These are phyloP conservation scores for Epizoanthus ramosus DNA, from an alignment of 92 coral and sea anemone genomes.

Conservation along the genomic window DNA sequence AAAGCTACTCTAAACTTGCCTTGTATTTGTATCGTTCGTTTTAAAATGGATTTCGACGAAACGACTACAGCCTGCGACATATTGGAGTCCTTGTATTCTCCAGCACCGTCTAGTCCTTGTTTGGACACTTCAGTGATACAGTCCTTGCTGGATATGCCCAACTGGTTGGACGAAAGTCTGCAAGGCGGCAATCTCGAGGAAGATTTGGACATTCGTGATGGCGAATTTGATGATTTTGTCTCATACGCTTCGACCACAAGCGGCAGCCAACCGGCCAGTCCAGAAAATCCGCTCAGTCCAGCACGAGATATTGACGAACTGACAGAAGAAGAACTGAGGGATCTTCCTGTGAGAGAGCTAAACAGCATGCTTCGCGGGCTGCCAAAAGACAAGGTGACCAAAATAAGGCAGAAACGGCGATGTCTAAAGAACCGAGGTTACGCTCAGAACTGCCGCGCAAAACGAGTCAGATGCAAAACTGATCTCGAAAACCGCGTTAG, in stretches of 20 bases:
- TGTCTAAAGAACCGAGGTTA: constrained; percentile 75
- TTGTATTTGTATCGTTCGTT: neutral
- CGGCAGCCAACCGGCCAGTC: neutral
- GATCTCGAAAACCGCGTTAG: constrained; percentile 46
- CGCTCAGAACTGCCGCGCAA: constrained; percentile 68
- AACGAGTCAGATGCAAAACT: constrained; percentile 43
- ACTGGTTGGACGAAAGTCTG: neutral
- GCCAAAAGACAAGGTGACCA: constrained; percentile 45
- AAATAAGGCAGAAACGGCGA: constrained; percentile 59
- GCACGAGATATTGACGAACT: constrained; percentile 11
- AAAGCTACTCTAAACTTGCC: neutral
- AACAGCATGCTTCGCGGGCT: constrained; percentile 52
- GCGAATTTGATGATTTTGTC: neutral
- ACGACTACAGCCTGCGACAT: neutral
- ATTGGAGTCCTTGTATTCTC: constrained; percentile 4
- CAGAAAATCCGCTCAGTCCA: constrained; percentile 27
- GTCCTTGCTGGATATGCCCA: neutral
- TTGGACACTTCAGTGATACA: neutral
- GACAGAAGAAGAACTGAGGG: constrained; percentile 56
- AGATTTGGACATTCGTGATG: neutral
- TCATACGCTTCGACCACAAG: neutral
- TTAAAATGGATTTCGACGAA: constrained; percentile 24
- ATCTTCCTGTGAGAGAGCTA: constrained; percentile 62
- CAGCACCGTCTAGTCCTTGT: neutral
- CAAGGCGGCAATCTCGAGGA: neutral